Evolutionary conservation across 2,888 invertebrate species (phyloP), one percentile per base, ranked within the genome.

Genomic region (Lottia gigantea): DNA sequence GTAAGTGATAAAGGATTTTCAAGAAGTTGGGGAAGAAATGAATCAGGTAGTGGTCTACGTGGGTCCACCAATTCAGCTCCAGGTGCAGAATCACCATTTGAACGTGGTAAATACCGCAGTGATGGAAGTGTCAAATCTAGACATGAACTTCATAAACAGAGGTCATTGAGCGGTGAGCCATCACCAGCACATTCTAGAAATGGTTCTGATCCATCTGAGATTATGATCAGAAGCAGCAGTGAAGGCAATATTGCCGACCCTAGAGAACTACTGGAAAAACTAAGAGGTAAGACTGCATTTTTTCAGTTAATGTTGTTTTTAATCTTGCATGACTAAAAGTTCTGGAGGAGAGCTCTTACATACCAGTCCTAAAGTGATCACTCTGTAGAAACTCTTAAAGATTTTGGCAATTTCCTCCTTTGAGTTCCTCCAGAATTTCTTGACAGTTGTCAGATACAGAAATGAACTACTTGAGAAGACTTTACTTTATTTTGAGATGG

Each of bases 141-240:
- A 26, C 82, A 83, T 19, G 84, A 84, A 31, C 68, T 81, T 31
- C 74, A 76, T 66, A 84, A 83, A 70, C 85, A 84, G 78, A 75
- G 83, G 64, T 86, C 87, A 12, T 74, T 84, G 66, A 87, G 87
- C 75, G 85, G 85, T 2, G 84, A 85, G 45, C 83, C 85, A 15
- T 86, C 86, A 7, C 86, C 85, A 2, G 74, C 83, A 68, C 84
- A 82, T 67, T 82, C 84, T 15, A 71, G 85, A n/a, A 80, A 80
- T 40, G 80, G 81, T 7, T 84, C 85, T 11, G 77, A 78, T 31
- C 80, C 83, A 23, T 79, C 83, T 2, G 83, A 83, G 40, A 74
- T 78, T 12, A 73, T 79, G 7, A 74, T 86, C 62, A 71, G 81
- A 0, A 74, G 86, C 16, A 83, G 84, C 71, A 86, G 86, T 76